Evolutionary conservation across 2,888 invertebrate species (phyloP).

Genomic region (Eutolmus rufibarbis): DNA sequence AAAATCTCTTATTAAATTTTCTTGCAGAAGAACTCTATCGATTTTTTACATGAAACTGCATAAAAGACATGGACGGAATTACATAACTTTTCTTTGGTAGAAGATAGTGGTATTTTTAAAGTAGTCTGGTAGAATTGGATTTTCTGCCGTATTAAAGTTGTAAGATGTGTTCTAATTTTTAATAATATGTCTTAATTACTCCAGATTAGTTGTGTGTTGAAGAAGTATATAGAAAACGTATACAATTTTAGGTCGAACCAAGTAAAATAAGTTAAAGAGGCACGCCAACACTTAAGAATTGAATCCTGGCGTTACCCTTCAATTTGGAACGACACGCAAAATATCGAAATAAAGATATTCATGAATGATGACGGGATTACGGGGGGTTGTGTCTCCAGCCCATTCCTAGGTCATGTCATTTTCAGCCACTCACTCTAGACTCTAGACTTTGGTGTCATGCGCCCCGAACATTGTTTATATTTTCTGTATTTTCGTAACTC

Average conservation of each 20-base stretch:
- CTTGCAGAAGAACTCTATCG: background rate
- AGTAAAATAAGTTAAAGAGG: background rate
- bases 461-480: background rate
- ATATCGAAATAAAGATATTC: background rate
- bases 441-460: background rate
- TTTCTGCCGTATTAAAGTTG: background rate
- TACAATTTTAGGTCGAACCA: background rate
- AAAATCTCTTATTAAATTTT: background rate
- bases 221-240: background rate
- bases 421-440: background rate
- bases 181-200: background rate
- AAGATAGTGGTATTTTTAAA: background rate
- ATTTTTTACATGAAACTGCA: background rate
- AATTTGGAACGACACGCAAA: background rate
- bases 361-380: background rate
- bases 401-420: background rate
- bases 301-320: background rate
- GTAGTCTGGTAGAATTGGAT: background rate
- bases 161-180: background rate
- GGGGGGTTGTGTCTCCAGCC: background rate
- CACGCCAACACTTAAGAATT: background rate
- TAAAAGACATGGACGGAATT: background rate
- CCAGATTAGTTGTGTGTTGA: background rate
- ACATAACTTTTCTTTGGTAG: background rate
- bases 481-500: background rate